Conservation (phyloP, 2,888 invertebrate genomes). For the Drosophila subquinaria region DNA sequence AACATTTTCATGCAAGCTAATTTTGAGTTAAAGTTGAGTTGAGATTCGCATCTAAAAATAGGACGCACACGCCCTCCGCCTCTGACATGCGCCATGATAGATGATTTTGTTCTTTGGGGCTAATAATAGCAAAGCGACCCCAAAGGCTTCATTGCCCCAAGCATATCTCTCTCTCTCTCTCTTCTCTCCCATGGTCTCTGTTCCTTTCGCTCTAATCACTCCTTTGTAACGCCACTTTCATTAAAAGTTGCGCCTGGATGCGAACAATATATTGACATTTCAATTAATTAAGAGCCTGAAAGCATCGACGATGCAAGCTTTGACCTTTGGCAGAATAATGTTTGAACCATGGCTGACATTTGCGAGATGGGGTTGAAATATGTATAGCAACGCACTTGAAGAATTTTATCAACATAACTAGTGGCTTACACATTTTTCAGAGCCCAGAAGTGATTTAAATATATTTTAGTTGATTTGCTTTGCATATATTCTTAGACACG, state of each 20-base stretch:
- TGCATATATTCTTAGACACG: background rate
- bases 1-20: slow-evolving; percentile 64
- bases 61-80: slow-evolving; percentile 25
- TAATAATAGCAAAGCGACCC: slow-evolving; percentile 39
- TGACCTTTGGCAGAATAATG: slow-evolving; percentile 64
- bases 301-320: slow-evolving; percentile 41
- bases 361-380: slow-evolving; percentile 27
- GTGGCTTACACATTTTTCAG: background rate
- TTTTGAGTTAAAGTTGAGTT: slow-evolving; percentile 67
- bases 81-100: slow-evolving; percentile 50
- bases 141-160: background rate
- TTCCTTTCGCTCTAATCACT: slow-evolving; percentile 4
- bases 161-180: background rate
- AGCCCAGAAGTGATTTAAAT: background rate
- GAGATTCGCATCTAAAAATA: slow-evolving; percentile 64
- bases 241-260: slow-evolving; percentile 42
- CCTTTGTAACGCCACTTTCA: slow-evolving; percentile 32
- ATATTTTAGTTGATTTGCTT: background rate
- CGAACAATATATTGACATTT: slow-evolving; percentile 78
- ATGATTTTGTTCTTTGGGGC: slow-evolving; percentile 53
- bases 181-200: background rate
- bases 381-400: slow-evolving; percentile 3
- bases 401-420: background rate
- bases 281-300: slow-evolving; percentile 70
- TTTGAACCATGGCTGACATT: slow-evolving; percentile 26